Evolutionary conservation across 2,888 invertebrate species (phyloP), one percentile per base, ranked within the genome.

Genomic region (Cheilosia impressa): DNA sequence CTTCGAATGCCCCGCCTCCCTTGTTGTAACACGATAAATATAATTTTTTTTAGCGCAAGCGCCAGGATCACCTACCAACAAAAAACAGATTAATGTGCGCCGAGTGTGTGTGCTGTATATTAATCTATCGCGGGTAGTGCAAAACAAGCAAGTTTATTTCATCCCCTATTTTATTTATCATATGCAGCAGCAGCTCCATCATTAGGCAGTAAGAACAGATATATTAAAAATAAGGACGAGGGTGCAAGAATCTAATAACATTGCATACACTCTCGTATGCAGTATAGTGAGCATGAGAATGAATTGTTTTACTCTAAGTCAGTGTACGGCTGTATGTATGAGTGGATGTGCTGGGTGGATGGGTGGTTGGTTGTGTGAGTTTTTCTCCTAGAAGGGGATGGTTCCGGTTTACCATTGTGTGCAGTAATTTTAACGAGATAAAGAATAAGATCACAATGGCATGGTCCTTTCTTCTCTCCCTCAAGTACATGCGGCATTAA

Each of bases 41-140:
- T 91, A 91, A 91, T 91, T 91, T 71, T 71, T 38, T 85, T 90
- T 89, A 90, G 92, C 92, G 92, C 92, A 92, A 90, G 92, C 92
- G 92, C 90, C 53, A 68, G 41, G 34, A 52, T 34, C 79, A 47
- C 43, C 50, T 57, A 53, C 58, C 41, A 38, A 58, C 52, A 52
- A 55, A 63, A 71, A 73, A 45, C 63, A 62, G 24, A 79, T 69
- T 79, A 78, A 82, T 82, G 60, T 65, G 55, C 55, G 52, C 87
- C 63, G 58, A 77, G 60, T 81, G 77, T 77, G 77, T 82, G 72
- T 62, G 50, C 17, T 78, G 58, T 72, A 53, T 63, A 82, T 81
- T 87, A 87, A 82, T 87, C 58, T 77, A 60, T 73, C 82, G 73
- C 69, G 72, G 77, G 38, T 82, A 82, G 69, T 73, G 73, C 69